phyloP scores from a whole-genome alignment of 1,140 invertebrate genomes.

The Meloidogyne floridensis region DNA sequence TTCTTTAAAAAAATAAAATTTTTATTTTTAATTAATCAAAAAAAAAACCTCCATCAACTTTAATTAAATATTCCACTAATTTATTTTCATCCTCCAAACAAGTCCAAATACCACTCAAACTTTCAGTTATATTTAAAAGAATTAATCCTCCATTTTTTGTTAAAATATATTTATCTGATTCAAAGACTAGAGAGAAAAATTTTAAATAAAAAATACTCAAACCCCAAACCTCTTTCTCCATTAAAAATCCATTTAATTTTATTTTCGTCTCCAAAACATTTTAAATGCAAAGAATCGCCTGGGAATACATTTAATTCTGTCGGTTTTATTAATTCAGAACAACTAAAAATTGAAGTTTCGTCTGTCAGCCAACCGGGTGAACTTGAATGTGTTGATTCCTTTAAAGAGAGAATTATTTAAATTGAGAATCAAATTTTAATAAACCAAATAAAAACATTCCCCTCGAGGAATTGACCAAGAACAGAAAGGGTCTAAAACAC shows the following conservation, averaged over 20 bases:
- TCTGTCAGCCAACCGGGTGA: slow-evolving; percentile 53
- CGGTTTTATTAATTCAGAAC: slow-evolving; percentile 44
- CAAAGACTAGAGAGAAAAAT: not conserved
- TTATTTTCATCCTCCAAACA: not conserved
- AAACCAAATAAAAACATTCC: slow-evolving; percentile 45
- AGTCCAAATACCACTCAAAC: not conserved
- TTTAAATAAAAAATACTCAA: not conserved
- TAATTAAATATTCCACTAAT: slow-evolving; percentile 14
- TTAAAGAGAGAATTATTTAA: not conserved
- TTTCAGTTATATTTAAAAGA: slow-evolving; percentile 52
- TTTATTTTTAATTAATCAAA: not conserved
- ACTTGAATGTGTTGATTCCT: slow-evolving; percentile 49
- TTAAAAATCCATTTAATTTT: slow-evolving; percentile 31
- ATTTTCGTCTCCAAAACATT: slow-evolving; percentile 30
- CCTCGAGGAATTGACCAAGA: slow-evolving; percentile 61
- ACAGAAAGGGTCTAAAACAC: slow-evolving; percentile 62
- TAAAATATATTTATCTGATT: slow-evolving; percentile 1
- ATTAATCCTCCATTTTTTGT: slow-evolving; percentile 51
- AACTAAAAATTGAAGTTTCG: slow-evolving; percentile 36
- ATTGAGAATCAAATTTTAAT: not conserved
- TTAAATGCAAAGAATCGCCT: slow-evolving; percentile 49
- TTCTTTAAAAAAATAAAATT: slow-evolving; percentile 40
- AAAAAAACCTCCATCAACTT: slow-evolving; percentile 12
- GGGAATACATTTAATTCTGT: slow-evolving; percentile 46
- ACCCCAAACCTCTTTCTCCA: slow-evolving; percentile 2